phyloP scores from a whole-genome alignment of 2,113 vertebrate species.

The Tringa solitaria region DNA sequence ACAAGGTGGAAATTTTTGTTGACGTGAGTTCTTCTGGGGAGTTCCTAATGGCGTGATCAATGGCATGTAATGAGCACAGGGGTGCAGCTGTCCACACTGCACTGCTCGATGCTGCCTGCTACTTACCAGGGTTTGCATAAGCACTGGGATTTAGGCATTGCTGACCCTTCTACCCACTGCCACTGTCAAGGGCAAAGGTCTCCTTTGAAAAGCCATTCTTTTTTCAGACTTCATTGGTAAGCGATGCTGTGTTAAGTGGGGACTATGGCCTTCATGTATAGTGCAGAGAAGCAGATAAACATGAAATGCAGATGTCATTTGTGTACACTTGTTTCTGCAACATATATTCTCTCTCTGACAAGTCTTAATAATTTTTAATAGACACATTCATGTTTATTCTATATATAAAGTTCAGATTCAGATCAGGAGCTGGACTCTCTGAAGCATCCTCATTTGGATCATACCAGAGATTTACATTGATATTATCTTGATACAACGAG shows the following conservation, averaged over 20 bases:
- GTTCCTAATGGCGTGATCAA: neutral
- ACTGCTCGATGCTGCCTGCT: neutral
- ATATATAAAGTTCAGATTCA: neutral
- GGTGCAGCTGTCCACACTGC: neutral
- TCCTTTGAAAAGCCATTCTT: neutral
- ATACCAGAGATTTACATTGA: neutral
- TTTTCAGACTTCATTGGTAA: neutral
- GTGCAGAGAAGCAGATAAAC: neutral
- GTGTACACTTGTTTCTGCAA: neutral
- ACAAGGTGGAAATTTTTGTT: neutral
- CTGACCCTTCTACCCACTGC: neutral
- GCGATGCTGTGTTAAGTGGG: neutral
- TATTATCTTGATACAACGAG: neutral
- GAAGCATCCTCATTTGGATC: neutral
- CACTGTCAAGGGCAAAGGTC: neutral
- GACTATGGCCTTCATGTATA: neutral
- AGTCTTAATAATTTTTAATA: neutral
- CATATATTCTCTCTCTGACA: neutral
- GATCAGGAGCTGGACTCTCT: neutral
- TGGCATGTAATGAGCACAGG: neutral
- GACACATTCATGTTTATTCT: neutral
- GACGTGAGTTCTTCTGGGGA: neutral
- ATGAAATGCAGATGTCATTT: neutral
- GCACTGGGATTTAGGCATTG: neutral
- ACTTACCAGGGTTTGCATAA: neutral